Evolutionary conservation across 2,888 invertebrate genomes (phyloP), one percentile per base, ranked within the genome.

Genomic region (Heliconius aoede): DNA sequence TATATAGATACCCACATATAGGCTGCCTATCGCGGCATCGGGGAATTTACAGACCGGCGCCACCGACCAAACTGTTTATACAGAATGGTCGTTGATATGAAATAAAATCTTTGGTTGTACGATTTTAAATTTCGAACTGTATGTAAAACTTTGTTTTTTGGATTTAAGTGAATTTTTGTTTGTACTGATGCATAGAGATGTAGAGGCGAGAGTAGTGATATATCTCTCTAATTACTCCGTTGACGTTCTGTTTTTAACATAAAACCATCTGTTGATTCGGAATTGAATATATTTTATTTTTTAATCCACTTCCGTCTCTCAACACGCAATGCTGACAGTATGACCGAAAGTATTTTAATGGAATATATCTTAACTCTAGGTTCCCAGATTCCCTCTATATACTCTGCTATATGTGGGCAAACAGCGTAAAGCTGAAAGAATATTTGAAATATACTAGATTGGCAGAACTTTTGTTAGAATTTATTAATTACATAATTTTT

Each of bases 1-100:
- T 60, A 55, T 55, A 55, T 7, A 46, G 5, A n/a, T 55, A 24
- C 60, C 60, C 36, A 36, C 65, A 93, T 93, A 91, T 90, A 86
- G 87, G 88, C 88, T 82, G 86, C 90, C 88, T 93, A 93, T 94
- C 93, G 89, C 88, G 85, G 89, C 88, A 94, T 94, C 93, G 91
- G 91, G 87, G 91, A 91, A 93, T 93, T 91, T 91, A 85, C 88
- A 88, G 90, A 87, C 93, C 93, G 92, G 92, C 94, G 94, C 93
- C 93, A 94, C 88, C 87, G 89, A 82, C 86, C 87, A 86, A 78
- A 80, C 81, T 83, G 78, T 77, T 76, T 77, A 84, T 91, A 94
- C 90, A 92, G 92, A 89, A 72, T 88, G 77, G 21, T 76, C 71
- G 36, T 69, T 32, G n/a, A 11, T 40, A 69, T 3, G 40, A 32